Conservation (phyloP, 2,888 invertebrate genomes). For the Drosophila peninsularis region DNA sequence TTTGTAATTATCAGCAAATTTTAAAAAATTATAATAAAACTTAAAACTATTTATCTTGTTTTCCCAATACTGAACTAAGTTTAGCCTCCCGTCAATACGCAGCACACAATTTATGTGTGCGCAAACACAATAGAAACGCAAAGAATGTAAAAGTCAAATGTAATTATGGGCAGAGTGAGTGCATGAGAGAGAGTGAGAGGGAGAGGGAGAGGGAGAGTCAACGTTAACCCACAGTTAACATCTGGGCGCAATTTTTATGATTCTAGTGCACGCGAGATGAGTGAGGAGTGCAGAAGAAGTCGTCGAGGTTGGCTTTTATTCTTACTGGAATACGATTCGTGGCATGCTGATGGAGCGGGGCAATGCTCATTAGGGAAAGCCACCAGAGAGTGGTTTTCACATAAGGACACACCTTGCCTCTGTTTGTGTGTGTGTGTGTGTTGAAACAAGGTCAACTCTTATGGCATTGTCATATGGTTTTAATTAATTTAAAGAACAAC, state of each 20-base stretch:
- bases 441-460: constrained; percentile 80
- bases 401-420: constrained; percentile 44
- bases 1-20: too few relatives aligned
- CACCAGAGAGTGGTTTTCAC: constrained; percentile 32
- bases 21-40: too few relatives aligned
- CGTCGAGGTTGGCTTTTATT: constrained; percentile 3
- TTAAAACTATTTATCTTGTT: too few relatives aligned
- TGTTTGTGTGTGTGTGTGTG: constrained; percentile 1
- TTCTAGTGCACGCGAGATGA: constrained; percentile 23
- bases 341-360: too few relatives aligned
- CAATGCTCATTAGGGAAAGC: constrained; percentile 39
- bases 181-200: not conserved
- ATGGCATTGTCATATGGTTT: constrained; percentile 74
- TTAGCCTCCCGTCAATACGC: not conserved
- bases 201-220: not conserved
- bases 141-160: constrained; percentile 2
- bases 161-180: not conserved
- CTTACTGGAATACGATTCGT: constrained; percentile 28
- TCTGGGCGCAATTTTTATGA: constrained; percentile 15
- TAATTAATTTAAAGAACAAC: constrained; percentile 59
- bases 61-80: not conserved
- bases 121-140: not conserved
- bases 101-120: not conserved
- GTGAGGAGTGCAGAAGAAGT: not conserved
- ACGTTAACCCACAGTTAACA: constrained; percentile 25